Base-by-base conservation (phyloP, 2,797 vertebrate genomes). In the Karalla daura region DNA sequence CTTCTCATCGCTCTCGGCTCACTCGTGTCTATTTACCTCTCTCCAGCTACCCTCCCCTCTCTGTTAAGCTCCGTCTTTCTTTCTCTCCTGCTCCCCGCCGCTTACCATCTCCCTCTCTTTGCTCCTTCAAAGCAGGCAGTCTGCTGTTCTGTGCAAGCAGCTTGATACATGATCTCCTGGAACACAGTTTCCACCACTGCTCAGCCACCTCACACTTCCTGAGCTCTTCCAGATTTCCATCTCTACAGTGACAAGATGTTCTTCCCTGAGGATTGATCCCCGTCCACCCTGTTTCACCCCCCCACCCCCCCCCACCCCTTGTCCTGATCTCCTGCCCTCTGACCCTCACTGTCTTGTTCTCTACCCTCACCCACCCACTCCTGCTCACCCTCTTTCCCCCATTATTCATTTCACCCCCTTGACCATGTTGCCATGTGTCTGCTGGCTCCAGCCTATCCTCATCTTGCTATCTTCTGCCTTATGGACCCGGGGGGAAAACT, bases 351-450 rank as follows among this genome's bases (percentile, higher is more conserved):
- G 54, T 86, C 70, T 80, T 74, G 51, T 80, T 65, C 44, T 75
- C 53, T 45, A 54, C 55, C 72, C 71, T 50, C 78, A 68, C 68
- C 79, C 68, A 63, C 69, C 43, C 61, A 84, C 87, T 90, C 86
- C 86, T 81, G 15, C 84, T 15, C 14, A 80, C 62, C 84, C 88
- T 85, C 70, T 70, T 76, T 80, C 54, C 75, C 74, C 70, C 77
- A 60, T 70, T 59, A 79, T 37, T 74, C 59, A 73, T 88, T 80
- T 55, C 51, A 86, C 86, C 86, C 90, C 73, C 90, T 89, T 90
- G 93, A 96, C 91, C 92, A 98, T 98, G 96, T 94, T 91, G 94
- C 94, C 94, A 96, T 96, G 96, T 92, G 91, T 92, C 65, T 80
- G 80, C 90, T 94, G 92, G 93, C 88, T 93, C 76, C 95, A 95